A percentile compares a stretch with the other conserved stretches of the same genome.
phyloP scores from a whole-genome alignment of 1,140 invertebrate species.

The Sarcophaga peregrina region DNA sequence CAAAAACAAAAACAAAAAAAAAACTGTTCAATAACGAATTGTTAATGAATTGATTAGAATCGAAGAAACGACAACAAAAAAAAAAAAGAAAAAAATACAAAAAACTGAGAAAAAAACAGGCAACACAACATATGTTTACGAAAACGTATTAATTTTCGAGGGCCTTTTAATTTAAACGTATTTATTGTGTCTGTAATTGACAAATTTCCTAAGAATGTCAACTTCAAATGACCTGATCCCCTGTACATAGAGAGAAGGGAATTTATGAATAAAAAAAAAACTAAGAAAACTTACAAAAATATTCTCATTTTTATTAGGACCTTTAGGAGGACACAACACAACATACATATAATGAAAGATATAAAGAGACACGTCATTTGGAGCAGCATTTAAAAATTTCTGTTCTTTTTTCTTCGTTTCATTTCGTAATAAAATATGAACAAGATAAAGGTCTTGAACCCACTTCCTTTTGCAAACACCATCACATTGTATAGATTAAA shows the following conservation, averaged over 20 bases:
- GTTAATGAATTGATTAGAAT: constrained; percentile 11
- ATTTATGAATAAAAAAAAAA: too few species aligned
- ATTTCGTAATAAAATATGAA: constrained; percentile 20
- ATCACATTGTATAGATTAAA: constrained; percentile 10
- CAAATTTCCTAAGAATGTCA: neutral
- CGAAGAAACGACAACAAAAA: neutral
- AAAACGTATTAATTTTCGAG: too few species aligned
- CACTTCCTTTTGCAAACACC: constrained; percentile 49
- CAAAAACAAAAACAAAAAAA: neutral
- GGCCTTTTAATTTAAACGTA: too few species aligned
- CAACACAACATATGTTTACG: too few species aligned
- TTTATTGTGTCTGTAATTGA: neutral
- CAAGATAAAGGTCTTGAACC: constrained; percentile 37
- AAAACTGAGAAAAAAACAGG: too few species aligned
- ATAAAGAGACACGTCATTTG: neutral
- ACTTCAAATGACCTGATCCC: neutral
- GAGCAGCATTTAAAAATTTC: neutral
- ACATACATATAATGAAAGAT: neutral
- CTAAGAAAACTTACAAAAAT: too few species aligned
- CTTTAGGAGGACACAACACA: neutral
- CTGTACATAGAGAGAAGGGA: too few species aligned
- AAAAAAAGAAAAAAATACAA: too few species aligned
- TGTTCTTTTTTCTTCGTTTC: neutral
- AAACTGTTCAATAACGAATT: neutral
- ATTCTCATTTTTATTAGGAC: neutral